Conservation (phyloP, 2,113 vertebrate genomes). For the Recurvirostra avosetta region DNA sequence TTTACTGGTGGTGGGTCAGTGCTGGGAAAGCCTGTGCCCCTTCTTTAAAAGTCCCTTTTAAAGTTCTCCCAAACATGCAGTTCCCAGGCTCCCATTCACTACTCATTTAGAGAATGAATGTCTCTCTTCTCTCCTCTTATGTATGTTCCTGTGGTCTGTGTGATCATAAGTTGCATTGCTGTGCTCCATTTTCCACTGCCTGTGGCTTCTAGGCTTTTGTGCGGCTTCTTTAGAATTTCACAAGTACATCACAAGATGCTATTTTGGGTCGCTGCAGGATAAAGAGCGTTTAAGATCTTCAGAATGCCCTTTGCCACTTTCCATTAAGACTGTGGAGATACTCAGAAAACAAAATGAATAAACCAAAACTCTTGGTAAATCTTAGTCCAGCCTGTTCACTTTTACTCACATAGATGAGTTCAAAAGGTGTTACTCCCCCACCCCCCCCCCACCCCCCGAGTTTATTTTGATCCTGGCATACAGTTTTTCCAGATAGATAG, state of each 20-base stretch:
- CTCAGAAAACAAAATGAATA: neutral
- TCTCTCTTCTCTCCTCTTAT: neutral
- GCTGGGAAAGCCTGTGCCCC: neutral
- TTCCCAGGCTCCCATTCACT: slow-evolving; percentile 12
- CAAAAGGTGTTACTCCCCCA: neutral
- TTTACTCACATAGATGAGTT: neutral
- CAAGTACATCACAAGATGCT: slow-evolving; percentile 63
- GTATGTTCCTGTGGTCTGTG: neutral
- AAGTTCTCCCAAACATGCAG: neutral
- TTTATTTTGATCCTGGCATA: neutral
- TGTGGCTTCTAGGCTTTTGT: slow-evolving; percentile 55
- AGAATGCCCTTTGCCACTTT: slow-evolving; percentile 42
- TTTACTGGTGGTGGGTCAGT: neutral
- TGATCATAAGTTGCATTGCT: slow-evolving; percentile 17
- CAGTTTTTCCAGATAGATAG: neutral
- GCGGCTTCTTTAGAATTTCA: slow-evolving; percentile 50
- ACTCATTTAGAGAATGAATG: neutral
- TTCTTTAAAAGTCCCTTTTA: neutral
- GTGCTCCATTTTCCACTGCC: slow-evolving; percentile 37
- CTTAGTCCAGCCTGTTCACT: neutral
- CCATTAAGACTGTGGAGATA: slow-evolving; percentile 12
- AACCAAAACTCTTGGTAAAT: neutral
- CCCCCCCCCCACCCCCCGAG: neutral
- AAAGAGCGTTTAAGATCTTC: slow-evolving; percentile 37
- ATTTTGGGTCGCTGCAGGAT: slow-evolving; percentile 13